These are phyloP conservation scores for Tetheella fluctuosa DNA, from an alignment of 2,888 invertebrate genomes.

Conservation along the genomic window DNA sequence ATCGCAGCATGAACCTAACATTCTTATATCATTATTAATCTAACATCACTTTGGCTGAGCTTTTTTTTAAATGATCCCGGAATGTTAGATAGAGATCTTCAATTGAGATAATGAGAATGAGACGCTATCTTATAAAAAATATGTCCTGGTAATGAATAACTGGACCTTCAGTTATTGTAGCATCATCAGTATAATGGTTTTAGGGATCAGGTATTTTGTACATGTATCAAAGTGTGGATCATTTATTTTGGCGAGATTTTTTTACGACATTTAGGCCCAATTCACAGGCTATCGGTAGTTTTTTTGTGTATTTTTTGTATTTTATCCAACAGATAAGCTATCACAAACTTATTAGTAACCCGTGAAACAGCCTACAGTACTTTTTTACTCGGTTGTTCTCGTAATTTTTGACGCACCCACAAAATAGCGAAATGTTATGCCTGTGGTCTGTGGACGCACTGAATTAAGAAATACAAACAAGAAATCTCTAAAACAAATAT, in stretches of 20 bases:
- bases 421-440: no score
- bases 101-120: slow-evolving; percentile 23
- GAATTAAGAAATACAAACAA: neutral
- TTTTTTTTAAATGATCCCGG: slow-evolving; percentile 26
- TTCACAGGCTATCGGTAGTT: no score
- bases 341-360: no score
- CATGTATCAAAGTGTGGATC: neutral
- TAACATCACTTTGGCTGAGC: slow-evolving; percentile 24
- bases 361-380: no score
- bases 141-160: slow-evolving; percentile 24
- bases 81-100: slow-evolving; percentile 27
- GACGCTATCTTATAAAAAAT: slow-evolving; percentile 25
- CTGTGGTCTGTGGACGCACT: no score
- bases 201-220: neutral
- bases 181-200: slow-evolving; percentile 15
- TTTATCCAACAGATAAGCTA: no score
- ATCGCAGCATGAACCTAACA: slow-evolving; percentile 11
- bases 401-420: no score
- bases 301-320: no score
- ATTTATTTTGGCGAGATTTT: slow-evolving; percentile 12
- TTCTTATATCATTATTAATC: slow-evolving; percentile 13
- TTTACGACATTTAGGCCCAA: neutral
- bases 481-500: neutral
- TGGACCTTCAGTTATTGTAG: slow-evolving; percentile 17
- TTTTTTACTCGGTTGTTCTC: no score